Percentiles rank a stretch among this genome's conserved stretches.
Conservation (phyloP, 2,797 vertebrate genomes). For the Apodemus agrarius region DNA sequence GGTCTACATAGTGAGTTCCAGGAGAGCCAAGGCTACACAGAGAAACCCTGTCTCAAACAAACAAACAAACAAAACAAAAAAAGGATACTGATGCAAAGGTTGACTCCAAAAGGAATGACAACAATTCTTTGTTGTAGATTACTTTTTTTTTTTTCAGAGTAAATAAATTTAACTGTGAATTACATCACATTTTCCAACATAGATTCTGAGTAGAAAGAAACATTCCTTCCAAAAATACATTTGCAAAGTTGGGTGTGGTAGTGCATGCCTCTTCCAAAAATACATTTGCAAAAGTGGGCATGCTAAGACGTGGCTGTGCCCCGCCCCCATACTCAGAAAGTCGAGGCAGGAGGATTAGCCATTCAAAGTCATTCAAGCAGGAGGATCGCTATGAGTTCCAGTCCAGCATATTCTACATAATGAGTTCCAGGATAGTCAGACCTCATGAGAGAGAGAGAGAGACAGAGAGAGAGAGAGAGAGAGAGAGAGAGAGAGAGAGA, state of each 20-base stretch:
- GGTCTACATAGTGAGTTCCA: too few species aligned
- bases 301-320: background rate
- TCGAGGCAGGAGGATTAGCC: background rate
- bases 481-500: too few species aligned
- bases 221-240: constrained; percentile 44
- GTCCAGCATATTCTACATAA: background rate
- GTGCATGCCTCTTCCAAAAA: constrained; percentile 1
- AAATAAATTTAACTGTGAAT: constrained; percentile 38
- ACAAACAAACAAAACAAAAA: too few species aligned
- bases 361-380: background rate
- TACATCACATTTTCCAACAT: constrained; percentile 1
- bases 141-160: background rate
- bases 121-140: background rate
- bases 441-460: too few species aligned
- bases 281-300: background rate
- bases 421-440: background rate
- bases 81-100: background rate
- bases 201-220: constrained; percentile 27
- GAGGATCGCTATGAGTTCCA: background rate
- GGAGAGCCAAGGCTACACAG: too few species aligned
- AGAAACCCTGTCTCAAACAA: too few species aligned
- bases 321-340: background rate
- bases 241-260: background rate
- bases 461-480: background rate
- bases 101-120: background rate